Evolutionary conservation across 2,797 vertebrate genomes (phyloP), one percentile per base, ranked within the genome.

Genomic region (Triplophysa bombifrons): DNA sequence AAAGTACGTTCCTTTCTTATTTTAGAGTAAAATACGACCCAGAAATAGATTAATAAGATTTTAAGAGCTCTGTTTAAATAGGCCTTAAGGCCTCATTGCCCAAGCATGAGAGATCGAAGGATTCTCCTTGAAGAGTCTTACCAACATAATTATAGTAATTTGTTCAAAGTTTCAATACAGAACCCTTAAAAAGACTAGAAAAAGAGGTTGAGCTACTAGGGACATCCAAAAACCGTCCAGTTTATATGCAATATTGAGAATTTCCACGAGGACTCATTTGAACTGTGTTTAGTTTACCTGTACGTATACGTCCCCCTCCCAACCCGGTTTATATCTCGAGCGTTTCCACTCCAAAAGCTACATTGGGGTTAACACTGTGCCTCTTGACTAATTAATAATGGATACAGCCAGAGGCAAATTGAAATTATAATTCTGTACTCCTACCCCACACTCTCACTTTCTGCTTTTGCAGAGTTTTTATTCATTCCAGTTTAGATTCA

Each of bases 301-400:
- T 72, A 51, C 6, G 27, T 75, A 30, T 51, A 76, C 61, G 53
- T 61, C 64, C 72, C 80, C 38, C 58, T 65, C 48, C 16, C 75
- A 44, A 25, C 74, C 7, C 2, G 41, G 9, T 65, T 80, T 64
- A 38, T 27, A 72, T 66, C 55, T 65, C 53, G 61, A 14, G 30
- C 76, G 63, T 68, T 58, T 82, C 72, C 27, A 17, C 78, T 65
- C 78, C 72, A 80, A 79, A 79, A 53, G 66, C 72, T 38, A 53
- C 53, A 7, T 48, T 56, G 63, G 76, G 75, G 58, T 80, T 82
- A 80, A 72, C 74, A 64, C 74, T 55, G 27, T 72, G 53, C 78
- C 67, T 82, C 76, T 74, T 56, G 69, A 82, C 87, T 88, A 87
- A 91, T 93, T 92, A 92, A 93, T 92, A 92, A 92, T 91, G 84